A percentile compares a stretch with the other conserved stretches of the same genome.
phyloP scores from a whole-genome alignment of 2,113 vertebrate genomes.

The Tachycineta bicolor region DNA sequence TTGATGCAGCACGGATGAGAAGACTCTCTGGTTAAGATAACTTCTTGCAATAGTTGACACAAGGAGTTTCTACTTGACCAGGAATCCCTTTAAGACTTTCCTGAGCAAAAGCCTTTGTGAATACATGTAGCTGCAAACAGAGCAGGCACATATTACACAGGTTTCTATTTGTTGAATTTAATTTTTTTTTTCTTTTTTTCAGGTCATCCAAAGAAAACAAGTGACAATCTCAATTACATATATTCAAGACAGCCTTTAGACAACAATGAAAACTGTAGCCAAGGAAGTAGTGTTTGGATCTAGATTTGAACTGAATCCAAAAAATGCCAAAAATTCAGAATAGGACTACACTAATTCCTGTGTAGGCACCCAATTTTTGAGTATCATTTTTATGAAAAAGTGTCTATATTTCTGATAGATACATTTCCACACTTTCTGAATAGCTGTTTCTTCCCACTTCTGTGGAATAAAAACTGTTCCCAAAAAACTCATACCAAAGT shows the following conservation, averaged over 20 bases:
- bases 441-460: neutral
- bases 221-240: neutral
- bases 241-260: neutral
- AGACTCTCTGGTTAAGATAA: neutral
- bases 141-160: neutral
- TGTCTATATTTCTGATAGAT: neutral
- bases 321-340: neutral
- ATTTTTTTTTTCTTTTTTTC: neutral
- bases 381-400: neutral
- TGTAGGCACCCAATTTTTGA: neutral
- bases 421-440: neutral
- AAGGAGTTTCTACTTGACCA: neutral
- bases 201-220: neutral
- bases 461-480: neutral
- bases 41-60: neutral
- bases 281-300: neutral
- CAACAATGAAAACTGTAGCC: neutral
- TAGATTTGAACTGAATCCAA: neutral
- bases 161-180: neutral
- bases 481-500: neutral
- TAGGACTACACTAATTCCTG: accelerated
- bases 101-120: neutral
- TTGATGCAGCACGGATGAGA: neutral
- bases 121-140: neutral
- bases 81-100: neutral